These are phyloP conservation scores for Danio rerio DNA, from an alignment of 2,113 vertebrate genomes.

Conservation along the genomic window DNA sequence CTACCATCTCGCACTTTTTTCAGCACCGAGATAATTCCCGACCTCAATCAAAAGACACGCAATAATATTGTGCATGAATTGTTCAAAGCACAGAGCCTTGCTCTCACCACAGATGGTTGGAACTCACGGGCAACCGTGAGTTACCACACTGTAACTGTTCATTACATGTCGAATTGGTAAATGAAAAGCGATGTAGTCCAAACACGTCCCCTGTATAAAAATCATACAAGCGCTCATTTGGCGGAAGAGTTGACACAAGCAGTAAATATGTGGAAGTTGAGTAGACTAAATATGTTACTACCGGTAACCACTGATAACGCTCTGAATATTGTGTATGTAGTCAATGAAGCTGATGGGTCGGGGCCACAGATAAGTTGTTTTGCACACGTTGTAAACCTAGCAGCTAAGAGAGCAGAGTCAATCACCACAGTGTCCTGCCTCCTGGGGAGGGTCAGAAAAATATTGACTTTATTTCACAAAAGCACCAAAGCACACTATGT, in stretches of 20 bases:
- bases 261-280: no score
- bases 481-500: background rate
- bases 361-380: background rate
- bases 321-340: background rate
- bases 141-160: background rate
- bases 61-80: no score
- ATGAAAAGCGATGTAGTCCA: background rate
- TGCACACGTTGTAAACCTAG: background rate
- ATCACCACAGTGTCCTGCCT: background rate
- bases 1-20: no score
- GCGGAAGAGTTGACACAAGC: no score
- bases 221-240: slow-evolving; percentile 6
- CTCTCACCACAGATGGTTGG: background rate
- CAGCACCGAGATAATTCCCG: no score
- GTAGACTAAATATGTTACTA: no score
- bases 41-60: no score
- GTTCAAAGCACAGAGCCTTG: background rate
- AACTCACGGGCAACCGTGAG: no score
- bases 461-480: background rate
- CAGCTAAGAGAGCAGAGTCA: background rate
- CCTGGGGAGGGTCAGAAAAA: background rate
- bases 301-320: background rate
- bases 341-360: background rate
- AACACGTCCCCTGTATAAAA: background rate
- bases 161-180: background rate